Evolutionary conservation across 2,797 vertebrate species (phyloP), one percentile per base, ranked within the genome.

Genomic region (Lerista edwardsae): DNA sequence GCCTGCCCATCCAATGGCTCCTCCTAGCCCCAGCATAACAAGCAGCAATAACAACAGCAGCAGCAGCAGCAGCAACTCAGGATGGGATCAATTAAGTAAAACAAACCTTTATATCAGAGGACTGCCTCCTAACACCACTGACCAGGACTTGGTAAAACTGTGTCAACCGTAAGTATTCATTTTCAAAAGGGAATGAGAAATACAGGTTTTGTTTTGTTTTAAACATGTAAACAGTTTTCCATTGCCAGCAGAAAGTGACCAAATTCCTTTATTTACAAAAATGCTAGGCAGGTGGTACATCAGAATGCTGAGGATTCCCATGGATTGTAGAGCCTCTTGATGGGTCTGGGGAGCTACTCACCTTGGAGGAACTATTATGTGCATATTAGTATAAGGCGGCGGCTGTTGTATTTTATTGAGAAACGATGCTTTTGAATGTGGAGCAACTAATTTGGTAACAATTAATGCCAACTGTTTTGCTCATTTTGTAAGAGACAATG

Each of bases 61-160:
- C 95, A 98, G 97, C 95, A 98, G 97, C 94, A 97, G 97, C 93
- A 99, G 97, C 96, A 96, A 93, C 82, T 98, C 98, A 92, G 98
- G 99, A 94, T 99, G 98, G 98, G 98, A 99, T 93, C 98, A 98
- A 91, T 97, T 99, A 94, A 99, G 99, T 96, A 99, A 99, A 97
- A 99, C 99, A 29, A 99, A 99, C 95, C 98, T 99, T 91, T 99
- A 99, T 93, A 99, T 99, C 94, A 97, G 99, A 94, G 99, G 98
- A 83, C 95, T 99, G 96, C 97, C 97, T 93, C 98, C 98, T 55
- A 96, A 97, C 89, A 99, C 98, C 96, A 99, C 98, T 74, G 99
- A 99, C 95, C 98, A 99, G 94, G 98, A 99, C 96, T 97, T 99
- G 95, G 98, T 99, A 94, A 99, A 99, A 90, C 97, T 99, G 93